Evolutionary conservation across 1,140 invertebrate genomes (phyloP).

Genomic region (Diorhabda elongata): DNA sequence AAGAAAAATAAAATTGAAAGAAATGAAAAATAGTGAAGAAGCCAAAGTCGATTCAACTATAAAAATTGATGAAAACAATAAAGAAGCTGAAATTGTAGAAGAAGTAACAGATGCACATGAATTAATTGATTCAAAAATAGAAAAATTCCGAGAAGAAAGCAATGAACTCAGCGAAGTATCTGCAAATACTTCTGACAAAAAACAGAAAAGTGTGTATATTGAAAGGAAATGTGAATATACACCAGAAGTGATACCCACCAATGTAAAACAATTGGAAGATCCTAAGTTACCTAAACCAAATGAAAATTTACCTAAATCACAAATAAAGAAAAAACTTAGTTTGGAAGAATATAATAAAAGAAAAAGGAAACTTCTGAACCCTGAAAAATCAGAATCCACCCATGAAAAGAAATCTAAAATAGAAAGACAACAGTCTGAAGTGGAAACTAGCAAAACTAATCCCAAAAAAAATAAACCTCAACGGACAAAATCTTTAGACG

Average conservation of each 20-base stretch:
- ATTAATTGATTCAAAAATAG: background rate
- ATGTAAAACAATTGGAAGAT: slow-evolving; percentile 8
- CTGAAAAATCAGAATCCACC: background rate
- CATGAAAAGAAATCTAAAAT: slow-evolving; percentile 6
- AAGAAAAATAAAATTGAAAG: slow-evolving; percentile 26
- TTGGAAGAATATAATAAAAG: slow-evolving; percentile 34
- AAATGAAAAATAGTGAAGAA: slow-evolving; percentile 15
- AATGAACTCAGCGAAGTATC: background rate
- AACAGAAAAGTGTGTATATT: background rate
- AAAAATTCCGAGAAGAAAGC: background rate
- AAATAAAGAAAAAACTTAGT: slow-evolving; percentile 30
- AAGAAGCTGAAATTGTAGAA: background rate
- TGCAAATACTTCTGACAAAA: background rate
- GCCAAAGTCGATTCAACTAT: slow-evolving; percentile 9
- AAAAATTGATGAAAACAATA: slow-evolving; percentile 12
- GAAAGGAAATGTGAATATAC: background rate
- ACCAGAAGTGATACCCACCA: background rate
- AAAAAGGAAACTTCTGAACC: slow-evolving; percentile 24
- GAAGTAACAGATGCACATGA: background rate
- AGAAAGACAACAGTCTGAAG: background rate
- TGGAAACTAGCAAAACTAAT: background rate
- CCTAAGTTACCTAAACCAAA: slow-evolving; percentile 4
- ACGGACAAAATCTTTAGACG: slow-evolving; percentile 17
- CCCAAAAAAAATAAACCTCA: slow-evolving; percentile 5
- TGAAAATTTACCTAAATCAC: slow-evolving; percentile 5